Evolutionary conservation across 30 jellyfish, hydroid and myxozoan genomes (phyloP), one percentile per base, ranked within the genome.

Genomic region (Haliclystus octoradiatus): DNA sequence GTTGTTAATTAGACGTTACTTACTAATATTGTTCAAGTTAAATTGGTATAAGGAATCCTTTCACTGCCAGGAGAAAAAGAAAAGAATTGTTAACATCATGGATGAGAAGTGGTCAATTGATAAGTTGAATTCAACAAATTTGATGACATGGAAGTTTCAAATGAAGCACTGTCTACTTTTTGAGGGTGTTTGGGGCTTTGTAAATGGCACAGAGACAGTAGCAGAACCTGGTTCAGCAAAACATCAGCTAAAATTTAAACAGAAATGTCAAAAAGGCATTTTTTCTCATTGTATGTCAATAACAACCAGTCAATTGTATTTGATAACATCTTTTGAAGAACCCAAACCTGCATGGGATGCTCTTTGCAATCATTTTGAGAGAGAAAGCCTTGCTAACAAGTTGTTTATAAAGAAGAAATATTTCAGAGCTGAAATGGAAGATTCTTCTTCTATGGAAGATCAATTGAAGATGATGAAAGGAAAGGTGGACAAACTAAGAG

Each of bases 321-420:
- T 9, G 25, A 57, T 57, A 57, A 57, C 13, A 13, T 57, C 23
- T 57, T 57, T 7, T 57, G 29, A 57, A 57, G 69, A 57, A 57
- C 12, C 13, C 31, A 24, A 9, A 12, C 28, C 25, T 7, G 14
- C 69, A 28, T n/a, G n/a, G n/a, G n/a, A n/a, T n/a, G n/a, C n/a
- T n/a, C n/a, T n/a, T n/a, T n/a, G n/a, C n/a, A n/a, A n/a, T 57
- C 69, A 57, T 12, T 57, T 57, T 24, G 69, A 57, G 25, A 19
- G 69, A 25, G 69, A 57, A 12, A 57, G 13, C 13, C n/a, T n/a
- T n/a, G n/a, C n/a, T n/a, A n/a, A n/a, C n/a, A n/a, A n/a, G n/a
- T n/a, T n/a, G n/a, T n/a, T n/a, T n/a, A n/a, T n/a, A n/a, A n/a
- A n/a, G n/a, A n/a, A n/a, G 29, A 57, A 28, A 24, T 57, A 12